phyloP scores from a whole-genome alignment of 2,113 vertebrate species.

The Centropus unirufus region DNA sequence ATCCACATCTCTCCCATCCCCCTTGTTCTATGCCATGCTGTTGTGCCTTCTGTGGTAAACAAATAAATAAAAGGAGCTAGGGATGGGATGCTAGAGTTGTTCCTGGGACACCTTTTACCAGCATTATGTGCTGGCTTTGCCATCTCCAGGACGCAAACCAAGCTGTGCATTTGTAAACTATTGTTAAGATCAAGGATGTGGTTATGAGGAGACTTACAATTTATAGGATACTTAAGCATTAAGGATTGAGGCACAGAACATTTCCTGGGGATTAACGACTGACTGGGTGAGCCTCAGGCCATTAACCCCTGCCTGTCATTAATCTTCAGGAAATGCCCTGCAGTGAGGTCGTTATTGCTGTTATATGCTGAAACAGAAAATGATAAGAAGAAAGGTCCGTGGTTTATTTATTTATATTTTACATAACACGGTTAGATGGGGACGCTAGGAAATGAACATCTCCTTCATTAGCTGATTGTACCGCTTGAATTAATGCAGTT shows the following conservation, averaged over 20 bases:
- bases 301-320: conserved; percentile 65
- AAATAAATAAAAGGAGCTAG: background rate
- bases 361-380: conserved; percentile 48
- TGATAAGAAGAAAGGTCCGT: background rate
- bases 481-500: background rate
- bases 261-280: conserved; percentile 67
- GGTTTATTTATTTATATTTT: conserved; percentile 59
- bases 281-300: conserved; percentile 69
- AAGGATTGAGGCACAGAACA: conserved; percentile 66
- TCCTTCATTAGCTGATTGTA: background rate
- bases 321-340: conserved; percentile 66
- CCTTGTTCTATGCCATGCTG: background rate
- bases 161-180: conserved; percentile 42
- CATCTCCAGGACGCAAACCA: conserved; percentile 51
- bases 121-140: background rate
- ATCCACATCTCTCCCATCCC: background rate
- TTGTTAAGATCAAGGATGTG: conserved; percentile 64
- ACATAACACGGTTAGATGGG: background rate
- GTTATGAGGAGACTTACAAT: conserved; percentile 72
- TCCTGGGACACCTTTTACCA: background rate
- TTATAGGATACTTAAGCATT: conserved; percentile 71
- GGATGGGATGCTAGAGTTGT: background rate
- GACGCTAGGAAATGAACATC: background rate
- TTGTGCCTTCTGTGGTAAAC: background rate
- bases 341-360: conserved; percentile 61